phyloP scores from a whole-genome alignment of 2,888 invertebrate genomes.

The Cataglyphis altisquamis region DNA sequence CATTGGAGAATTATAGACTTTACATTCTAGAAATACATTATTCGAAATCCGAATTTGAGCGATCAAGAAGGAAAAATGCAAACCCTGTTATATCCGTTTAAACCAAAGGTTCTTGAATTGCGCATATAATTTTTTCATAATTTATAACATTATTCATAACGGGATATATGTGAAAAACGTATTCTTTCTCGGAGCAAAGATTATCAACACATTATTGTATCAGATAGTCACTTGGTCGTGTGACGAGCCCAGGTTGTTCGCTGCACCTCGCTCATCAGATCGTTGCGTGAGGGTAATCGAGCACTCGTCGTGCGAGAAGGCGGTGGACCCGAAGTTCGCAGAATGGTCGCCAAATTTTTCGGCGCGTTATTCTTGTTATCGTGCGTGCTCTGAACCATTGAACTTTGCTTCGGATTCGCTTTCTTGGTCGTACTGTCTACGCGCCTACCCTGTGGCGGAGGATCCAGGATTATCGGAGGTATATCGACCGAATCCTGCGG shows the following conservation, averaged over 20 bases:
- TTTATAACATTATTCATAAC: not conserved
- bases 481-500: slow-evolving; percentile 73
- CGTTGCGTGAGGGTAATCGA: slow-evolving; percentile 94
- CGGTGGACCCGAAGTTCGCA: slow-evolving; percentile 79
- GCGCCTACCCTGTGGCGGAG: slow-evolving; percentile 79
- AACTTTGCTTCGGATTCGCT: slow-evolving; percentile 44
- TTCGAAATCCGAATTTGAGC: slow-evolving; percentile 15
- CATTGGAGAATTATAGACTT: not conserved
- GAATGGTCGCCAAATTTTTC: slow-evolving; percentile 76
- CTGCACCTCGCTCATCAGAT: slow-evolving; percentile 94
- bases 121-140: slow-evolving; percentile 12
- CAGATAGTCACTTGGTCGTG: slow-evolving; percentile 91
- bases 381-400: slow-evolving; percentile 24
- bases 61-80: slow-evolving; percentile 40
- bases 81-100: slow-evolving; percentile 41
- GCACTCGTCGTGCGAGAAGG: slow-evolving; percentile 92
- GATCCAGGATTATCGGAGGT: slow-evolving; percentile 80
- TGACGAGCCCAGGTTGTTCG: slow-evolving; percentile 95
- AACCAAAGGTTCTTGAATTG: slow-evolving; percentile 11
- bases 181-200: not conserved
- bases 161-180: not conserved
- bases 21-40: not conserved
- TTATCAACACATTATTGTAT: not conserved
- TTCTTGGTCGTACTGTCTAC: slow-evolving; percentile 58
- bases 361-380: slow-evolving; percentile 49